These are phyloP conservation scores for Stegana nigrithorax DNA, from an alignment of 2,888 invertebrate genomes.

Conservation along the genomic window DNA sequence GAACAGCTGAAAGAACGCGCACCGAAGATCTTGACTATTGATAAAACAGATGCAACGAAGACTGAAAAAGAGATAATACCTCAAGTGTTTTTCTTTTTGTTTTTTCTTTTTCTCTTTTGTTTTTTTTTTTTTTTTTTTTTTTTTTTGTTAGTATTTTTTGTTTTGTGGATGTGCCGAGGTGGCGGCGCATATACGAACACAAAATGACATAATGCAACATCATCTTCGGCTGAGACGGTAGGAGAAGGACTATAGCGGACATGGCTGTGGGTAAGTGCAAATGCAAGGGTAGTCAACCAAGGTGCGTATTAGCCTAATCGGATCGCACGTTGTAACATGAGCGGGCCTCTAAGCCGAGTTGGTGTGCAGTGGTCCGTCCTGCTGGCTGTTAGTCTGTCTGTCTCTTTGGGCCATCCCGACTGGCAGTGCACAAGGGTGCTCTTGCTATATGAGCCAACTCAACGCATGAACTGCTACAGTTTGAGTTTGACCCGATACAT, in stretches of 20 bases:
- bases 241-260: slow-evolving; percentile 4
- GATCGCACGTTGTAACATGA: slow-evolving; percentile 39
- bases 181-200: slow-evolving; percentile 21
- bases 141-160: no score
- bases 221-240: slow-evolving; percentile 30
- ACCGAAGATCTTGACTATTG: slow-evolving; percentile 1
- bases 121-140: no score
- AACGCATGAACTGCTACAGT: not conserved
- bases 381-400: not conserved
- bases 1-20: slow-evolving; percentile 42
- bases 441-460: no score
- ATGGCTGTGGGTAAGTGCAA: not conserved
- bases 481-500: no score
- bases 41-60: not conserved
- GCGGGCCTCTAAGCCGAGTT: not conserved
- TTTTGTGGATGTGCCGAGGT: slow-evolving; percentile 13
- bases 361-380: not conserved
- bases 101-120: no score
- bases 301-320: slow-evolving; percentile 56
- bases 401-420: not conserved
- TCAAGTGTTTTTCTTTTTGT: not conserved
- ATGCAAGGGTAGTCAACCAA: slow-evolving; percentile 12
- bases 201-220: slow-evolving; percentile 59
- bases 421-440: no score
- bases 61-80: no score